These are phyloP conservation scores for Brachirus orientalis DNA, from an alignment of 2,113 vertebrate species.

Conservation along the genomic window DNA sequence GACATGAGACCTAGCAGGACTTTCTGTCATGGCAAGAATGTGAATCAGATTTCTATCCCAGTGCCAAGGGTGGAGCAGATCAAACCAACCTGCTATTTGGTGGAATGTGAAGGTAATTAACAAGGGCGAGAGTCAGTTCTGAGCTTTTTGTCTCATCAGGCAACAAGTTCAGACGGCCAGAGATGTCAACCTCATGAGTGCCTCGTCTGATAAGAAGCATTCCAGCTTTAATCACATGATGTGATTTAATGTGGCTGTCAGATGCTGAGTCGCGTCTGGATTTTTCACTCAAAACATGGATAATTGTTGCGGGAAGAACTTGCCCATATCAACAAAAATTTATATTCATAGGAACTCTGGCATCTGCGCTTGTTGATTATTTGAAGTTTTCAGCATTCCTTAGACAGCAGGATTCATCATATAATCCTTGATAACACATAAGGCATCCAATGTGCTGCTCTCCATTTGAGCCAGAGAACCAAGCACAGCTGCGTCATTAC, in stretches of 20 bases:
- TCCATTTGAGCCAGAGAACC: not conserved
- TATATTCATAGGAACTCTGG: conserved; percentile 12
- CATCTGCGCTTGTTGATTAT: conserved; percentile 2
- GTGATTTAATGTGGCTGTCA: conserved; percentile 42
- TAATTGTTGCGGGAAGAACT: conserved; percentile 36
- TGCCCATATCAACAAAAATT: conserved; percentile 18
- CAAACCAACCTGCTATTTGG: conserved; percentile 39
- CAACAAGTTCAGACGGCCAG: conserved; percentile 52
- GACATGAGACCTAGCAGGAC: conserved; percentile 19
- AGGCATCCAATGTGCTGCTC: conserved; percentile 3
- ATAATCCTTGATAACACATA: not conserved
- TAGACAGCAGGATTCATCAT: conserved; percentile 4
- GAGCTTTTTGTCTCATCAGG: conserved; percentile 12
- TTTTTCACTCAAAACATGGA: conserved; percentile 30
- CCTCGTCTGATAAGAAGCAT: conserved; percentile 41
- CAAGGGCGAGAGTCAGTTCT: not conserved
- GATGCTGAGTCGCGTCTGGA: conserved; percentile 8
- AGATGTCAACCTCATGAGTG: conserved; percentile 19
- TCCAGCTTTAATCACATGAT: conserved; percentile 45
- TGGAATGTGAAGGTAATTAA: conserved; percentile 63
- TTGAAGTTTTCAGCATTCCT: conserved; percentile 18
- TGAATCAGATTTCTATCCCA: conserved; percentile 47
- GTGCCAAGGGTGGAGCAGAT: conserved; percentile 53
- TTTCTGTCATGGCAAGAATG: conserved; percentile 35
- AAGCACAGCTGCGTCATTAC: conserved; percentile 24